Percentiles rank a stretch among this genome's conserved stretches.
phyloP scores from a whole-genome alignment of 2,797 vertebrate species.

The Poeciliopsis paucimaculata region DNA sequence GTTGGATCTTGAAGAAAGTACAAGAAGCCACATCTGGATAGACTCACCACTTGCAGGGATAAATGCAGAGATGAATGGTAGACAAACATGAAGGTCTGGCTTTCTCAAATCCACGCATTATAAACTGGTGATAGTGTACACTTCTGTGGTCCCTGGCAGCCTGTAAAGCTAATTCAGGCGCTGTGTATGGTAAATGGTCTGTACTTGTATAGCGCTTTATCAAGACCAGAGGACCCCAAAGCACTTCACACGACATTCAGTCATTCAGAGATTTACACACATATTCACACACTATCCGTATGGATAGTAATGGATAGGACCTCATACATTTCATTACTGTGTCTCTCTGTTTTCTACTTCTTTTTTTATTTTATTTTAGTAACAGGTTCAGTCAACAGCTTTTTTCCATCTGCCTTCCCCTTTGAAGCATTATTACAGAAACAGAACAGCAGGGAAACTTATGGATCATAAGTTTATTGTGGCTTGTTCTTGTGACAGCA shows the following conservation, averaged over 20 bases:
- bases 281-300: too few relatives aligned
- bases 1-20: not conserved
- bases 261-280: too few relatives aligned
- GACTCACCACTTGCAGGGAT: not conserved
- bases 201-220: too few relatives aligned
- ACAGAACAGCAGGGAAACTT: not conserved
- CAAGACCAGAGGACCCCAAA: too few relatives aligned
- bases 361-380: not conserved
- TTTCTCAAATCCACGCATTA: not conserved
- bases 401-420: not conserved
- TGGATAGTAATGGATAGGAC: not conserved
- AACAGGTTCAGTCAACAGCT: not conserved
- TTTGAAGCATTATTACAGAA: slow-evolving; percentile 20
- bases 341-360: not conserved
- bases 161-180: slow-evolving; percentile 6
- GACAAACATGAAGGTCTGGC: not conserved
- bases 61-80: not conserved
- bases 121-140: not conserved
- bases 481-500: slow-evolving; percentile 41
- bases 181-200: slow-evolving; percentile 5
- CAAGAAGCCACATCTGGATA: not conserved
- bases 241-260: too few relatives aligned
- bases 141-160: not conserved
- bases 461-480: not conserved
- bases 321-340: not conserved